Base-by-base conservation (phyloP, 2,113 vertebrate species). In the Dasyornis broadbenti region DNA sequence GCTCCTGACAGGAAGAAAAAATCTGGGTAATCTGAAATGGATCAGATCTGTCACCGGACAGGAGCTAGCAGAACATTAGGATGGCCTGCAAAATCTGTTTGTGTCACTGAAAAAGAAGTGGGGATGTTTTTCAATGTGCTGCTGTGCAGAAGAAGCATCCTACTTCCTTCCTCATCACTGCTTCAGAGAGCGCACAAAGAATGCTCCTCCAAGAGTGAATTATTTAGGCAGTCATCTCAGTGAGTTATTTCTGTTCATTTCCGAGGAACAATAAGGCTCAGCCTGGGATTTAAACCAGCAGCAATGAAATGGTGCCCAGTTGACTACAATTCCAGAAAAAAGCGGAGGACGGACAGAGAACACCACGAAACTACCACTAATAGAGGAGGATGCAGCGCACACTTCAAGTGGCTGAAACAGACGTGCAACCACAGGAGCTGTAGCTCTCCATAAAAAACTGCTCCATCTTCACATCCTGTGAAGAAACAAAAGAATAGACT, bases 191-290 rank as follows among this genome's bases (percentile, higher is more conserved):
- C 4, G 2, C n/a, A 83, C 83, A 94, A 77, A 96, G 56, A 71
- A 80, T 9, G 59, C 70, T 88, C 80, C 82, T 96, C 97, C 57
- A 59, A 47, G 86, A 94, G 82, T 93, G 57, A 50, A 88, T 92
- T 77, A 97, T 80, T 96, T 72, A 94, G 78, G 52, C 76, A 92
- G 71, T 82, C 90, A 88, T 94, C 93, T 91, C 89, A 44, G 94
- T 15, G 15, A 82, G 80, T 87, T 89, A 95, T 84, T 97, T 95
- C 84, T 14, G 2, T 93, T 95, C 83, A 88, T 82, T 96, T 93
- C 75, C 3, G 0, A 89, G 78, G 92, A 94, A 95, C 86, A 96
- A 94, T 61, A 76, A 0, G 1, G 78, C 60, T 86, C 85, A 60
- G 73, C 44, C 79, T 64, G 69, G 80, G 93, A 92, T 70, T 94